Conservation (phyloP, 1,140 invertebrate species). For the Druon quercuslanigerum region DNA sequence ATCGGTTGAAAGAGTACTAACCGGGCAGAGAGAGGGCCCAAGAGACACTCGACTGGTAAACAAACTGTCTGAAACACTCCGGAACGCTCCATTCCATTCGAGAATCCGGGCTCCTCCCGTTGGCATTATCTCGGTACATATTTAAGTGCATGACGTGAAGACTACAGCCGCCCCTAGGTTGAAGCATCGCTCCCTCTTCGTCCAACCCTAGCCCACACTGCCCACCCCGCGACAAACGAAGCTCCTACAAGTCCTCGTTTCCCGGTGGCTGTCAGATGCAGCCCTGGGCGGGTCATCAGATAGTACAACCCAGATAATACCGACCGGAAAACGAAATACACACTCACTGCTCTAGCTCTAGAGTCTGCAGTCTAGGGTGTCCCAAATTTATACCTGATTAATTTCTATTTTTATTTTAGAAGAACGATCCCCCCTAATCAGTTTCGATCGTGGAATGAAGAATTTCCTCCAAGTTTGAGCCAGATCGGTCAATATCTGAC, state of each 20-base stretch:
- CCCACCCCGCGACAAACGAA: constrained; percentile 49
- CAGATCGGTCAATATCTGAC: too few relatives aligned
- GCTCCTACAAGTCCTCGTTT: constrained; percentile 70
- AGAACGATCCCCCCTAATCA: too few relatives aligned
- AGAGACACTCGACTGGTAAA: constrained; percentile 67
- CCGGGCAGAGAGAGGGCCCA: constrained; percentile 17
- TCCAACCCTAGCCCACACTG: constrained; percentile 45
- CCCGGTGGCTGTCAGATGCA: constrained; percentile 73
- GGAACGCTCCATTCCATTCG: constrained; percentile 62
- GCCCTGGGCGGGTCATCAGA: constrained; percentile 75
- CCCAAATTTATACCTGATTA: too few relatives aligned
- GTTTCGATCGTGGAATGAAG: too few relatives aligned
- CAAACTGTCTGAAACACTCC: constrained; percentile 74
- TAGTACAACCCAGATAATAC: constrained; percentile 68
- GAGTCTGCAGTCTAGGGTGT: too few relatives aligned
- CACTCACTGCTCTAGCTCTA: constrained; percentile 22
- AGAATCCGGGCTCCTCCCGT: constrained; percentile 64
- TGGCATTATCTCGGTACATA: constrained; percentile 74
- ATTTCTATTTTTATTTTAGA: too few relatives aligned
- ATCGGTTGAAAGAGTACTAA: constrained; percentile 23
- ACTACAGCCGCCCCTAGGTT: constrained; percentile 53
- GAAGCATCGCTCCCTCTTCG: constrained; percentile 42
- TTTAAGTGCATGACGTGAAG: constrained; percentile 73
- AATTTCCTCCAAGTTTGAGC: too few relatives aligned
- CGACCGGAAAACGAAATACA: constrained; percentile 52